A percentile compares a stretch with the other conserved stretches of the same genome.
phyloP scores from a whole-genome alignment of 37 sponge, comb jelly and placozoan species.

The Crambe crambe region DNA sequence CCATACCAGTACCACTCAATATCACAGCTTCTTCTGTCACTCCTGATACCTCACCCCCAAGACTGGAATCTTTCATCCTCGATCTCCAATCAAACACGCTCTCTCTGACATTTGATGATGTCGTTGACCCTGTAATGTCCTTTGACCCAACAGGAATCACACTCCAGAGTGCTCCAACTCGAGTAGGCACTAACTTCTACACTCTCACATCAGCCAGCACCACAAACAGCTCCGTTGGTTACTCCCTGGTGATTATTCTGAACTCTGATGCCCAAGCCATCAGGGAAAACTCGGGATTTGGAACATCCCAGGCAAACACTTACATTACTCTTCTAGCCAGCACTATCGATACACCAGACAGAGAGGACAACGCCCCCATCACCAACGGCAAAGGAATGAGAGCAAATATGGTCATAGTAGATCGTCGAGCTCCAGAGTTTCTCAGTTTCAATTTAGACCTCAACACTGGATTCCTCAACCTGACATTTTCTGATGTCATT shows the following conservation, averaged over 20 bases:
- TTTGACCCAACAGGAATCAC: slow-evolving; percentile 87
- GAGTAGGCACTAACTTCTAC: slow-evolving; percentile 43
- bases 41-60: slow-evolving; percentile 63
- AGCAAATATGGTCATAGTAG: slow-evolving; percentile 62
- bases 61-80: slow-evolving; percentile 57
- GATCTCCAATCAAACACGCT: slow-evolving; percentile 57
- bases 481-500: slow-evolving; percentile 81
- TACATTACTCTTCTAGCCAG: slow-evolving; percentile 76
- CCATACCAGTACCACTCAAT: not conserved
- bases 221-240: slow-evolving; percentile 43
- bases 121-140: slow-evolving; percentile 53
- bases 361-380: slow-evolving; percentile 72
- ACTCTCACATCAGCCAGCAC: slow-evolving; percentile 78
- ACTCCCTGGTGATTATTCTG: slow-evolving; percentile 47
- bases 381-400: slow-evolving; percentile 82
- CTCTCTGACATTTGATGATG: slow-evolving; percentile 82
- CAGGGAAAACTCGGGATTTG: slow-evolving; percentile 60
- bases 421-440: slow-evolving; percentile 55
- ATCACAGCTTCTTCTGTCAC: slow-evolving; percentile 31
- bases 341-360: slow-evolving; percentile 70
- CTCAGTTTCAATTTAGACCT: slow-evolving; percentile 65
- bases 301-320: slow-evolving; percentile 45
- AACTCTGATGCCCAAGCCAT: slow-evolving; percentile 66
- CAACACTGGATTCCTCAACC: slow-evolving; percentile 50
- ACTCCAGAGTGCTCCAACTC: slow-evolving; percentile 50